These are phyloP conservation scores for Agonopterix arenella DNA, from an alignment of 2,888 invertebrate genomes.

Conservation along the genomic window DNA sequence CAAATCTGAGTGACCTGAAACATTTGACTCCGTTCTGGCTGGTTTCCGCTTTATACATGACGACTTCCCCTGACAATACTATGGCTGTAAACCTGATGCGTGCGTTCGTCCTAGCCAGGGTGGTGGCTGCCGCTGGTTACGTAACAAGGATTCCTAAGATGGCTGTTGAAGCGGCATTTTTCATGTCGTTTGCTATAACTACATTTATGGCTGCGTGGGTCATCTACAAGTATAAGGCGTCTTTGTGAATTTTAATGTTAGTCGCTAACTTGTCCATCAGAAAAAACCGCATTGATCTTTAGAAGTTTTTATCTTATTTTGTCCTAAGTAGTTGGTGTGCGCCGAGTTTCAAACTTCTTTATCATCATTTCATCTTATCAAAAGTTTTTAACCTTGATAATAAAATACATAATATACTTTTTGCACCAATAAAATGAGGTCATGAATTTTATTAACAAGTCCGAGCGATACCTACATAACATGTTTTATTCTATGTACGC, in stretches of 20 bases:
- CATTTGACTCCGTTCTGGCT: conserved; percentile 50
- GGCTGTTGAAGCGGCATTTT: conserved; percentile 27
- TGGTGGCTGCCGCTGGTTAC: conserved; percentile 31
- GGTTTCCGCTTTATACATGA: conserved; percentile 41
- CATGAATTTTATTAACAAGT: too few species aligned
- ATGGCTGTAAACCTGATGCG: conserved; percentile 29
- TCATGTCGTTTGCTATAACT: conserved; percentile 35
- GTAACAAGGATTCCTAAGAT: conserved; percentile 23
- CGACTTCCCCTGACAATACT: conserved; percentile 29
- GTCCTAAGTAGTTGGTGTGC: too few species aligned
- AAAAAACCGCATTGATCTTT: too few species aligned
- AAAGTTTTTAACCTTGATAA: too few species aligned
- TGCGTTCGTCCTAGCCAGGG: conserved; percentile 26
- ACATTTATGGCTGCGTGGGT: conserved; percentile 36
- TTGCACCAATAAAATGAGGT: too few species aligned
- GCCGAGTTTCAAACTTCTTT: too few species aligned
- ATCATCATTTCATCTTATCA: too few species aligned
- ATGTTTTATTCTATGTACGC: too few species aligned
- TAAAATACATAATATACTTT: too few species aligned
- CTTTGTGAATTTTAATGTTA: conserved; percentile 11
- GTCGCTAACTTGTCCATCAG: too few species aligned
- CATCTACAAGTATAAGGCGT: conserved; percentile 28
- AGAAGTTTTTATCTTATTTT: too few species aligned
- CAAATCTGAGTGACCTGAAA: conserved; percentile 42
- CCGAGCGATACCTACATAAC: too few species aligned